Evolutionary conservation across 2,113 vertebrate species (phyloP).

Genomic region (Hypocryptadius cinnamomeus): DNA sequence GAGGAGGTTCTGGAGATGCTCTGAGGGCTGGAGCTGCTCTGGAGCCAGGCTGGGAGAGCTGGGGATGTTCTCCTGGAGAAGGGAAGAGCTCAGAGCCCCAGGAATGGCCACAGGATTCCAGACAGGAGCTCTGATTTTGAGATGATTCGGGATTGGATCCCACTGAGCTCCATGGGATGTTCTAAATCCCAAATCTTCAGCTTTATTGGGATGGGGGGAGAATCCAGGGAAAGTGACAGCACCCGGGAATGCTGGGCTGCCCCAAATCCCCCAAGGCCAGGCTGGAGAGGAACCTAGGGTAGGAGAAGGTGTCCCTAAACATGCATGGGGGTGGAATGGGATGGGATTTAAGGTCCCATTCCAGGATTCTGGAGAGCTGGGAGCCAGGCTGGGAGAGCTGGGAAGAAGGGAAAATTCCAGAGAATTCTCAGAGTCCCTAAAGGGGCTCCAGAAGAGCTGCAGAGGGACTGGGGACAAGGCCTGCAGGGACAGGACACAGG

Average conservation of each 20-base stretch:
- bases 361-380: not conserved
- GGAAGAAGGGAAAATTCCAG: not conserved
- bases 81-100: not conserved
- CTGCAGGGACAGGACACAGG: not conserved
- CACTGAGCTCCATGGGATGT: not conserved
- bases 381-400: too few species aligned
- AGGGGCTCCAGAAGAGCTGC: too few species aligned
- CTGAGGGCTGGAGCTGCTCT: not conserved
- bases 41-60: not conserved
- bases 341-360: not conserved
- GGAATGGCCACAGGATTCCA: not conserved
- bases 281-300: not conserved
- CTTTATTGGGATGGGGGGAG: not conserved
- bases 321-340: not conserved
- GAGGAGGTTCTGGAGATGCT: not conserved
- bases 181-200: not conserved
- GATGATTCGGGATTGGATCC: not conserved
- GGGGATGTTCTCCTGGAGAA: not conserved
- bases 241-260: not conserved
- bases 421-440: too few species aligned
- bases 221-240: not conserved
- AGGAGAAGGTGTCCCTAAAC: not conserved
- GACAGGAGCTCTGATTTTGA: not conserved
- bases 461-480: not conserved
- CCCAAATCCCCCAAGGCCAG: not conserved